A percentile compares a stretch with the other conserved stretches of the same genome.
Evolutionary conservation across 2,113 vertebrate genomes (phyloP).

Genomic region (Motacilla alba): DNA sequence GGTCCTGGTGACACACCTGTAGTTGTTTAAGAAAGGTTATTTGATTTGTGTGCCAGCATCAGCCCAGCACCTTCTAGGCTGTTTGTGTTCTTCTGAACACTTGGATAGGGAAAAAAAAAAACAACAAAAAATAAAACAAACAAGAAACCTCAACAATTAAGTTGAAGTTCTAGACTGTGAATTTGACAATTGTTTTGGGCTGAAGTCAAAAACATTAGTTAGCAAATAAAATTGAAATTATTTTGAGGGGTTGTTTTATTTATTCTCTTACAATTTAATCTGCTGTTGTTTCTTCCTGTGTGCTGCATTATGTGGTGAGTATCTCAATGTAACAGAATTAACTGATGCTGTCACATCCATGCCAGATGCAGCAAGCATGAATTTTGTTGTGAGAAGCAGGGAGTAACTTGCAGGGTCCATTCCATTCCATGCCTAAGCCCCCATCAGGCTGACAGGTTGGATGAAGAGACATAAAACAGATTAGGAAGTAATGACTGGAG

Average conservation of each 20-base stretch:
- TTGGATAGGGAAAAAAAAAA: accelerated
- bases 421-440: background rate
- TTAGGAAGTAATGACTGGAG: background rate
- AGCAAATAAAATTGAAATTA: background rate
- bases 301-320: background rate
- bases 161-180: background rate
- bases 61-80: background rate
- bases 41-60: background rate
- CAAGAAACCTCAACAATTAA: accelerated
- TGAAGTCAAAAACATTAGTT: background rate
- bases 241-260: background rate
- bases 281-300: background rate
- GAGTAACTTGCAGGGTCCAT: background rate
- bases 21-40: background rate
- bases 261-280: background rate
- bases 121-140: background rate
- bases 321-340: background rate
- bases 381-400: background rate
- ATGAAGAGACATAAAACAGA: background rate
- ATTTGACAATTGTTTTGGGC: background rate
- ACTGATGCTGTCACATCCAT: background rate
- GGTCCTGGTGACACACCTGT: background rate
- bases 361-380: background rate
- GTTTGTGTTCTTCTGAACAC: background rate
- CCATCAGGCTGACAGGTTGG: background rate